A percentile compares a stretch with the other conserved stretches of the same genome.
These are phyloP conservation scores for Aromia moschata DNA, from an alignment of 2,888 invertebrate species.

Conservation along the genomic window DNA sequence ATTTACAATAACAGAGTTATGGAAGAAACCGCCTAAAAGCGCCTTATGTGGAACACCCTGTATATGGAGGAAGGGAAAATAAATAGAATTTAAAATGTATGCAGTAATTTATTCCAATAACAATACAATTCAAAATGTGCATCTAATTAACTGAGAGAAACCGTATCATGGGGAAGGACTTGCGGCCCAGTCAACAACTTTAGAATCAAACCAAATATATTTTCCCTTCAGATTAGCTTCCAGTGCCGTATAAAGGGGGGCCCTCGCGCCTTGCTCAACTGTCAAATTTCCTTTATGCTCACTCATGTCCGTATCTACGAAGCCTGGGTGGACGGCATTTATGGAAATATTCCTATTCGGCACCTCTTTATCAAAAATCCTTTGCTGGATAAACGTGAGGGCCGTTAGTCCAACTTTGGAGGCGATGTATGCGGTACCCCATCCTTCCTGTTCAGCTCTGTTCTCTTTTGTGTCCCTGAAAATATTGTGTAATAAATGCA, in stretches of 20 bases:
- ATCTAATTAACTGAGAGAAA: too few relatives aligned
- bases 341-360: conserved; percentile 70
- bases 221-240: conserved; percentile 71
- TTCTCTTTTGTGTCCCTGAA: conserved; percentile 31
- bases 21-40: too few relatives aligned
- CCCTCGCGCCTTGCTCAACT: conserved; percentile 68
- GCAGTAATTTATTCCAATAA: too few relatives aligned
- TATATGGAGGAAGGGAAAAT: too few relatives aligned
- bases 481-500: too few relatives aligned
- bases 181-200: conserved; percentile 71
- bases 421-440: conserved; percentile 67
- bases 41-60: too few relatives aligned
- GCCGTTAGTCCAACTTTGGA: conserved; percentile 80
- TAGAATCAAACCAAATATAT: conserved; percentile 71
- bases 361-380: conserved; percentile 64
- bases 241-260: conserved; percentile 71
- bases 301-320: conserved; percentile 81
- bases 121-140: too few relatives aligned
- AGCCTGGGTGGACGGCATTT: conserved; percentile 79
- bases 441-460: conserved; percentile 23
- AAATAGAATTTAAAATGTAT: too few relatives aligned
- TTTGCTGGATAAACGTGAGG: conserved; percentile 73
- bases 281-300: conserved; percentile 70
- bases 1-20: too few relatives aligned
- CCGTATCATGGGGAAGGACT: too few relatives aligned